These are phyloP conservation scores for Nothoprocta perdicaria DNA, from an alignment of 2,113 vertebrate genomes.

Conservation along the genomic window DNA sequence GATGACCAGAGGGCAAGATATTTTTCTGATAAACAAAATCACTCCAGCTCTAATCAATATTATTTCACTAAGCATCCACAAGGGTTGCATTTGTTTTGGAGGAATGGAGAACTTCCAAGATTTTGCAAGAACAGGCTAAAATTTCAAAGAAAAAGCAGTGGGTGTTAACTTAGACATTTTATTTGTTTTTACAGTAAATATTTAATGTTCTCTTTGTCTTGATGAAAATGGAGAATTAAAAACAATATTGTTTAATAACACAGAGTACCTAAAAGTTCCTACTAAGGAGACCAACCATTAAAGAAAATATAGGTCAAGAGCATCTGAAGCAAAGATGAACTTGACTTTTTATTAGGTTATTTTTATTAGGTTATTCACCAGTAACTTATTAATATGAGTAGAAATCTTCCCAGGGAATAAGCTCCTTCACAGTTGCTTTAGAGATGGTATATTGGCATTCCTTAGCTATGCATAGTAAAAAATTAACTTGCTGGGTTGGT, in stretches of 20 bases:
- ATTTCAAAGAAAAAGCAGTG: constrained; percentile 55
- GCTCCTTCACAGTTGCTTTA: not conserved
- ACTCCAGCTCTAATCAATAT: constrained; percentile 24
- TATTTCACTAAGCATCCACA: constrained; percentile 40
- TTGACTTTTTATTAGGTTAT: not conserved
- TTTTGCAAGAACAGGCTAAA: constrained; percentile 7
- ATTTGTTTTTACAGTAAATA: constrained; percentile 59
- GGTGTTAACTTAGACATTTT: not conserved
- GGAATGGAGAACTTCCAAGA: not conserved
- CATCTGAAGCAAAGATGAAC: not conserved
- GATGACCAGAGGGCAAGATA: not conserved
- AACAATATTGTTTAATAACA: constrained; percentile 53
- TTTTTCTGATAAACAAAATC: constrained; percentile 24
- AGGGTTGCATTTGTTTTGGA: not conserved
- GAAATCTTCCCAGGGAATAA: not conserved
- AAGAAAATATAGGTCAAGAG: not conserved
- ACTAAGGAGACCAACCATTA: not conserved
- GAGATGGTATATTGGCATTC: not conserved
- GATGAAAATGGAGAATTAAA: constrained; percentile 29
- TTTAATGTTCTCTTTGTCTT: constrained; percentile 57
- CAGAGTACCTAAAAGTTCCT: not conserved
- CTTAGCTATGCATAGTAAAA: not conserved
- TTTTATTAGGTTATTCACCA: not conserved
- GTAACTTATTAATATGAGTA: not conserved
- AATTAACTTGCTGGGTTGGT: constrained; percentile 38